Evolutionary conservation across 2,888 invertebrate species (phyloP).

Genomic region (Nipponacmea schrenckii): DNA sequence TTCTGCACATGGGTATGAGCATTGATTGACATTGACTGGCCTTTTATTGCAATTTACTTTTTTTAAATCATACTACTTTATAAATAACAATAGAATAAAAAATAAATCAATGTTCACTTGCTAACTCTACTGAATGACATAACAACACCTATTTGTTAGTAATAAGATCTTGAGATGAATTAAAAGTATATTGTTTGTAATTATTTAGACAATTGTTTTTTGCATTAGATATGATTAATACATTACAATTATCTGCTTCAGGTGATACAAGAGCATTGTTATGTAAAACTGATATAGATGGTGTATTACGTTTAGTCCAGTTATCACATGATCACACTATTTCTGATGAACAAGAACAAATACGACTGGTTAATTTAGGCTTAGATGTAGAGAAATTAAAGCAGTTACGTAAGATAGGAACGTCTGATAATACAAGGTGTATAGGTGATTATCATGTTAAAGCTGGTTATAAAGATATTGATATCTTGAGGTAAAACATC

Average conservation of each 20-base stretch:
- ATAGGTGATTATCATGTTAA: conserved; percentile 89
- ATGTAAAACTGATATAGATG: conserved; percentile 81
- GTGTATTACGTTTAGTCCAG: conserved; percentile 82
- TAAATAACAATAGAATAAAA: too few species aligned
- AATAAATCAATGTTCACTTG: too few species aligned
- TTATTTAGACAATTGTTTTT: too few species aligned
- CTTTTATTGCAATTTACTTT: too few species aligned
- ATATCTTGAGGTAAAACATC: conserved; percentile 72
- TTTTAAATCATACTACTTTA: too few species aligned
- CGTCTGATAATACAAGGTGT: conserved; percentile 80
- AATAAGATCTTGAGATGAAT: too few species aligned
- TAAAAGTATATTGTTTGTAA: too few species aligned
- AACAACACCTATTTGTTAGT: too few species aligned
- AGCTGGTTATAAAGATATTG: conserved; percentile 85
- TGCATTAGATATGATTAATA: too few species aligned
- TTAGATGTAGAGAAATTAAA: conserved; percentile 78
- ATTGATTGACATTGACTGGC: too few species aligned
- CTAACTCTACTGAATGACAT: too few species aligned
- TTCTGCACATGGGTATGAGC: too few species aligned
- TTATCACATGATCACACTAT: conserved; percentile 87
- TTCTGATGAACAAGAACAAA: conserved; percentile 84
- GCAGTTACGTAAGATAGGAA: conserved; percentile 77
- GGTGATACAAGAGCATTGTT: conserved; percentile 81
- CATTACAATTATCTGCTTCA: conserved; percentile 28
- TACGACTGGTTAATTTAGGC: conserved; percentile 81